These are phyloP conservation scores for Porphyrio hochstetteri DNA, from an alignment of 2,113 vertebrate genomes.

Conservation along the genomic window DNA sequence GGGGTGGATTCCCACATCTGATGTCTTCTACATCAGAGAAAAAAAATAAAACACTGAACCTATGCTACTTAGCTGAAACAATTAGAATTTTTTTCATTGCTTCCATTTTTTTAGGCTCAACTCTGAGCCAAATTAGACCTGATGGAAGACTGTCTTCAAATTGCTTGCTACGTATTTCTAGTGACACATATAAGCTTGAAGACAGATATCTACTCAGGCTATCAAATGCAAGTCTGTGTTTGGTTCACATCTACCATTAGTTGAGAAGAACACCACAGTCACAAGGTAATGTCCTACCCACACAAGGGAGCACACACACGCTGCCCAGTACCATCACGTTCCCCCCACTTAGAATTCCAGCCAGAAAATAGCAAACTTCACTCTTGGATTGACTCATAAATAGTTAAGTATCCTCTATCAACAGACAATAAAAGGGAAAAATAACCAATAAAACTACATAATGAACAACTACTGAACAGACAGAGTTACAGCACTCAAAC, in stretches of 20 bases:
- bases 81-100: background rate
- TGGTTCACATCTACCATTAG: background rate
- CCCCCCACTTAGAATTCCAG: constrained; percentile 42
- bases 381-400: constrained; percentile 62
- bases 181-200: background rate
- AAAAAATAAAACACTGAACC: background rate
- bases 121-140: background rate
- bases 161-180: background rate
- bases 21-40: background rate
- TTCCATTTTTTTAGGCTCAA: background rate
- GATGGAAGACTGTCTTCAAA: background rate
- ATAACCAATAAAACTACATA: constrained; percentile 73
- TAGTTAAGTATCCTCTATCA: constrained; percentile 67
- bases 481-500: constrained; percentile 1
- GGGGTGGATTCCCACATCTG: no score
- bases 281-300: background rate
- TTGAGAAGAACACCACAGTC: background rate
- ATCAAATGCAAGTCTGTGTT: background rate
- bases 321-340: background rate
- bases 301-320: background rate
- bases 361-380: constrained; percentile 61
- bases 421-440: constrained; percentile 54
- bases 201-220: background rate
- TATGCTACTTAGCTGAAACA: background rate
- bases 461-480: constrained; percentile 73